These are phyloP conservation scores for Tupiocoris notatus DNA, from an alignment of 2,888 invertebrate genomes.

Conservation along the genomic window DNA sequence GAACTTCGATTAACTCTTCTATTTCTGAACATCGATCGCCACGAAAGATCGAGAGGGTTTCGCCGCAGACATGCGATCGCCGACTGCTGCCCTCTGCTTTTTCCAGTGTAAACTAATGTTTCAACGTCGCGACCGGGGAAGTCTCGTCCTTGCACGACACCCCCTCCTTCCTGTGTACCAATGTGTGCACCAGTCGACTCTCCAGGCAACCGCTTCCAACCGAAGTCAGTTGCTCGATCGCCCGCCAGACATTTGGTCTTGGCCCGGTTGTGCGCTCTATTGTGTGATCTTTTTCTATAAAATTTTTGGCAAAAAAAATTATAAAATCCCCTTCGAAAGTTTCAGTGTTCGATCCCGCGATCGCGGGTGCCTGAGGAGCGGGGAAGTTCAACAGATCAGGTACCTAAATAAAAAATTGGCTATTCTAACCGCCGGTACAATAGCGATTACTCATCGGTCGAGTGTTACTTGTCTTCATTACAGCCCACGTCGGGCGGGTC, in stretches of 20 bases:
- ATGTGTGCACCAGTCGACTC: not conserved
- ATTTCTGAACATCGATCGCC: too few species aligned
- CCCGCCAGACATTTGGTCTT: not conserved
- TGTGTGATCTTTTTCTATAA: too few species aligned
- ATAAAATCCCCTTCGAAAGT: not conserved
- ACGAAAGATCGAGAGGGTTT: too few species aligned
- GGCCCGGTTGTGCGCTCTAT: slow-evolving; percentile 13
- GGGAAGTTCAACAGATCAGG: not conserved
- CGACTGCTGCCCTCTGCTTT: slow-evolving; percentile 9
- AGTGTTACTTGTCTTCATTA: not conserved
- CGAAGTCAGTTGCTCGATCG: slow-evolving; percentile 19
- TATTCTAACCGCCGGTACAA: not conserved
- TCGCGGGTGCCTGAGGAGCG: not conserved
- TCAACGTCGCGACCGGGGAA: not conserved
- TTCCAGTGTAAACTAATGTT: not conserved
- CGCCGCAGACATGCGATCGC: not conserved
- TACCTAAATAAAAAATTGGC: not conserved
- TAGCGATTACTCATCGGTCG: not conserved
- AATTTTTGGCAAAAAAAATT: not conserved
- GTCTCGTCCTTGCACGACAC: slow-evolving; percentile 22
- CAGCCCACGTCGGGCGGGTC: not conserved
- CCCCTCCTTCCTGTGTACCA: slow-evolving; percentile 19
- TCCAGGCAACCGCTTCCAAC: not conserved
- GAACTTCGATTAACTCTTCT: not conserved
- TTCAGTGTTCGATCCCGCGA: not conserved